These are phyloP conservation scores for Drosophila demipolita DNA, from an alignment of 2,888 invertebrate genomes.

Conservation along the genomic window DNA sequence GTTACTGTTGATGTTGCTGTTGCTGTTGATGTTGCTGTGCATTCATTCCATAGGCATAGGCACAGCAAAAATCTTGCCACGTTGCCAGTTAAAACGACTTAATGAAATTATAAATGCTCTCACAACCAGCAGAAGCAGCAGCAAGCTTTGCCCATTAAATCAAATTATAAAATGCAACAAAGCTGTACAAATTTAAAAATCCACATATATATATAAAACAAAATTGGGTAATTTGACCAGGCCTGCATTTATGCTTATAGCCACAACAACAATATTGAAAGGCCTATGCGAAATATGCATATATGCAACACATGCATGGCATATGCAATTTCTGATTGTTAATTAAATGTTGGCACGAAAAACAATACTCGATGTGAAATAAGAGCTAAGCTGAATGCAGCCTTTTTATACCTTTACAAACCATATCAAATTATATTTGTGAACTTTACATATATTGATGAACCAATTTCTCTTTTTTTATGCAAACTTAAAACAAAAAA, in stretches of 20 bases:
- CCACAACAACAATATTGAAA: conserved; percentile 1
- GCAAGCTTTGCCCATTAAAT: conserved; percentile 17
- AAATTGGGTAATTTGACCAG: conserved; percentile 11
- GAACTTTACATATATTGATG: background rate
- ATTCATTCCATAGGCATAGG: conserved; percentile 43
- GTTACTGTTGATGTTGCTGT: conserved; percentile 3
- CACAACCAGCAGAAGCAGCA: conserved; percentile 2
- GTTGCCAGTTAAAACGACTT: conserved; percentile 37
- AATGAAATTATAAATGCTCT: conserved; percentile 61
- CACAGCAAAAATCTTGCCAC: conserved; percentile 30
- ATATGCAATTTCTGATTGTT: conserved; percentile 36
- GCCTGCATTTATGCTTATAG: conserved; percentile 5
- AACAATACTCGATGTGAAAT: conserved; percentile 4
- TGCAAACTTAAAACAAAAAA: background rate
- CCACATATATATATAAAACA: background rate
- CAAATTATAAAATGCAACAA: conserved; percentile 24
- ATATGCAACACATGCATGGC: background rate
- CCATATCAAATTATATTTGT: background rate
- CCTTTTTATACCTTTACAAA: conserved; percentile 3
- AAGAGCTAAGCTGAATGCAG: conserved; percentile 7
- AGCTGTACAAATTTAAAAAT: conserved; percentile 13
- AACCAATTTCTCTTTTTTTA: background rate
- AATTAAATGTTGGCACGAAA: conserved; percentile 41
- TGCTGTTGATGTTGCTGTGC: conserved; percentile 10
- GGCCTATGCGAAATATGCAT: conserved; percentile 10